phyloP scores from a whole-genome alignment of 1,140 invertebrate species.

The Lordiphosa stackelbergi region DNA sequence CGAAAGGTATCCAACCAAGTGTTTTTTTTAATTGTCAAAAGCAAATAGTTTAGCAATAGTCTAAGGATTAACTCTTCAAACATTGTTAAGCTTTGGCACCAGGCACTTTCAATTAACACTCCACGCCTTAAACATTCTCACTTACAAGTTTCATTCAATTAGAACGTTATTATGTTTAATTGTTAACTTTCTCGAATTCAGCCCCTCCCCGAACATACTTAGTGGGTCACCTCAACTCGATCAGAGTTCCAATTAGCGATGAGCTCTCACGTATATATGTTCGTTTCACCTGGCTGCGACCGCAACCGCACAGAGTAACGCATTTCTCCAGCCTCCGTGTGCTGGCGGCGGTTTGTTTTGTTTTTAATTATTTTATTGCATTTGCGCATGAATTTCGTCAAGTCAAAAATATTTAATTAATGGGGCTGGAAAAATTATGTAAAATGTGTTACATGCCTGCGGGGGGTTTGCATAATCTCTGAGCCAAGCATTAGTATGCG shows the following conservation, averaged over 20 bases:
- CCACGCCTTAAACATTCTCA: not conserved
- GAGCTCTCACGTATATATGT: conserved; percentile 27
- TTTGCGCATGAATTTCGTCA: conserved; percentile 62
- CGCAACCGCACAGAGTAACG: conserved; percentile 10
- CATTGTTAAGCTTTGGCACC: too few relatives aligned
- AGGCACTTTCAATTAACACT: conserved; percentile 29
- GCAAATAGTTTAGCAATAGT: too few relatives aligned
- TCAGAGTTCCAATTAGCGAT: conserved; percentile 36
- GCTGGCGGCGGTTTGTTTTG: conserved; percentile 29
- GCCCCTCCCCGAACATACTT: conserved; percentile 18
- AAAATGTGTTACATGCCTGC: conserved; percentile 62
- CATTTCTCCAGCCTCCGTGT: conserved; percentile 37
- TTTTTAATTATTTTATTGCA: conserved; percentile 71
- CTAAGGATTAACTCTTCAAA: too few relatives aligned
- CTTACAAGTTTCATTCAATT: conserved; percentile 29
- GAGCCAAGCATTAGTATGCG: conserved; percentile 44
- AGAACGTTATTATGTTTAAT: conserved; percentile 47
- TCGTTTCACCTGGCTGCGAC: too few relatives aligned
- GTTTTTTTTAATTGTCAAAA: too few relatives aligned
- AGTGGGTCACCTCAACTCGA: conserved; percentile 36
- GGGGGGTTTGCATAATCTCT: conserved; percentile 20
- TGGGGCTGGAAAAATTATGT: conserved; percentile 58
- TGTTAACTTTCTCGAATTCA: conserved; percentile 39
- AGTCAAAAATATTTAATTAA: conserved; percentile 59
- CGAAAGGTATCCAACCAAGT: too few relatives aligned